Conservation (phyloP, 2,888 invertebrate species). For the Cosmia trapezina region DNA sequence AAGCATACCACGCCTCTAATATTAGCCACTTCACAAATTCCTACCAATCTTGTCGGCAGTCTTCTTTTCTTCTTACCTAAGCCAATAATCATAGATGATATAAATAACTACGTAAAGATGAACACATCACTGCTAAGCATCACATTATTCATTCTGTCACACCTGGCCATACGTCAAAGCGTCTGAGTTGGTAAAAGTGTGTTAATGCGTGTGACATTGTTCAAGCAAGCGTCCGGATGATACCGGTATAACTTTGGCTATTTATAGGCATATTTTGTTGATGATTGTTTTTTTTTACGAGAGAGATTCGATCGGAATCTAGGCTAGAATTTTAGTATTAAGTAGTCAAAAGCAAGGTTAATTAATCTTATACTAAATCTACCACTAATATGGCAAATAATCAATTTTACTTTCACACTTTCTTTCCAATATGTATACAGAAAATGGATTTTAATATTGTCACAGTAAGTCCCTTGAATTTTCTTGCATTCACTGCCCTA, state of each 20-base stretch:
- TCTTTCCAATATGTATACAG: not conserved
- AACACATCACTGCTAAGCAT: constrained; percentile 1
- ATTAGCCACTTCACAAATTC: too few relatives aligned
- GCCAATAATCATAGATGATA: too few relatives aligned
- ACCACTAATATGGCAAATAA: not conserved
- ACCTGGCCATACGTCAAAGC: constrained; percentile 24
- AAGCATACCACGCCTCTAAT: too few relatives aligned
- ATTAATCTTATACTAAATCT: not conserved
- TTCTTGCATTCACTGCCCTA: too few relatives aligned
- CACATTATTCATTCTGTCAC: constrained; percentile 8
- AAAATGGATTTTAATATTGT: not conserved
- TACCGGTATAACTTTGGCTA: constrained; percentile 18
- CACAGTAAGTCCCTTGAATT: not conserved
- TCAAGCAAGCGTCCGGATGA: constrained; percentile 41
- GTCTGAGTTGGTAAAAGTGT: constrained; percentile 59
- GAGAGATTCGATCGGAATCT: not conserved
- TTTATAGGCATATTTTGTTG: constrained; percentile 7
- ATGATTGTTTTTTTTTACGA: not conserved
- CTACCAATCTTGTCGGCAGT: too few relatives aligned
- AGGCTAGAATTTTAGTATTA: not conserved
- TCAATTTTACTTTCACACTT: not conserved
- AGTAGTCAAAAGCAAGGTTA: not conserved
- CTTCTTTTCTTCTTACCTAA: too few relatives aligned
- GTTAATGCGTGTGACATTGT: constrained; percentile 65
- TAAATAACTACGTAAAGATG: not conserved